Conservation (phyloP, 2,888 invertebrate species). For the Herminia tarsipennalis region DNA sequence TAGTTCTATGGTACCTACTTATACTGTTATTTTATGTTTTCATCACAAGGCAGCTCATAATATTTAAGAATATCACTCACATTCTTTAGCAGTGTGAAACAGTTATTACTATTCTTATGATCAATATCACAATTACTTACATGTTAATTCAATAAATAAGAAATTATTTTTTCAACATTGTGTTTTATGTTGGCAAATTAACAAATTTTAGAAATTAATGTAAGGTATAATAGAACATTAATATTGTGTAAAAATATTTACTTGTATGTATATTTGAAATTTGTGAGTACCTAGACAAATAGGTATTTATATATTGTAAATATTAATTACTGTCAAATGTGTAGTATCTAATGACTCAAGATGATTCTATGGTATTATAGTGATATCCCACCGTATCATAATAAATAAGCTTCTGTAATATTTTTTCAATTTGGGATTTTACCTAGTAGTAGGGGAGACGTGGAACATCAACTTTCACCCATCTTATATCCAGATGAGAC, state of each 20-base stretch:
- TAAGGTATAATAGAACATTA: conserved; percentile 30
- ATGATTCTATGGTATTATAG: conserved; percentile 28
- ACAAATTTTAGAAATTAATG: conserved; percentile 11
- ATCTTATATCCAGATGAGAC: too few species aligned
- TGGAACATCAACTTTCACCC: too few species aligned
- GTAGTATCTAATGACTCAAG: conserved; percentile 24
- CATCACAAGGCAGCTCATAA: conserved; percentile 48
- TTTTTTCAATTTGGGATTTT: conserved; percentile 13
- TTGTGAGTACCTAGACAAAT: conserved; percentile 6
- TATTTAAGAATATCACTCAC: conserved; percentile 24
- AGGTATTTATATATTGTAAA: conserved; percentile 25
- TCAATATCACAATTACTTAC: conserved; percentile 28
- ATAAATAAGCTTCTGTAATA: conserved; percentile 33
- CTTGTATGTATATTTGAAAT: conserved; percentile 29
- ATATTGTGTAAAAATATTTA: conserved; percentile 30
- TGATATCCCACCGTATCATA: conserved; percentile 51
- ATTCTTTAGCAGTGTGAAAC: conserved; percentile 7
- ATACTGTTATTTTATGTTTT: conserved; percentile 17
- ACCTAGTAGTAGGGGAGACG: too few species aligned
- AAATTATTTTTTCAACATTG: conserved; percentile 7
- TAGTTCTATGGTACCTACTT: conserved; percentile 15
- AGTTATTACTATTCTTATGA: conserved; percentile 8
- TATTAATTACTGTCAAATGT: conserved; percentile 24
- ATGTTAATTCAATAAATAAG: conserved; percentile 3
- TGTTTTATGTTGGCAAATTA: conserved; percentile 1